Conservation (phyloP, 2,888 invertebrate species). For the Scaptomyza flava region DNA sequence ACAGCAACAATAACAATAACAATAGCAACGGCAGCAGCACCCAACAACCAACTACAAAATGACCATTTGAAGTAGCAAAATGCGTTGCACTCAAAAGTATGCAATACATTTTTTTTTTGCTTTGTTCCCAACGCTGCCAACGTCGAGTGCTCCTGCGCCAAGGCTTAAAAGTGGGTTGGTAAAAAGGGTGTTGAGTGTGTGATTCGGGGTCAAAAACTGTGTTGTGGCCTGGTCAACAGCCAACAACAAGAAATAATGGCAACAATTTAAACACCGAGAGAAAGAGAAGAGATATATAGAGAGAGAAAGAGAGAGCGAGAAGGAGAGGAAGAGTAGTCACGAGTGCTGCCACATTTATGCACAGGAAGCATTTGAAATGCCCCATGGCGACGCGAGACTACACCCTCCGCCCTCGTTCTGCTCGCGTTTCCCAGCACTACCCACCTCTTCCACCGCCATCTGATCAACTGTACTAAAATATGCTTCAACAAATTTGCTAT, state of each 20-base stretch:
- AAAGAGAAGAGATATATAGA: constrained; percentile 4
- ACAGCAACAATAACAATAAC: constrained; percentile 20
- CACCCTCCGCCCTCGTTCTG: constrained; percentile 11
- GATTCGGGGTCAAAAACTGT: constrained; percentile 49
- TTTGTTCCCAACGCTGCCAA: not conserved
- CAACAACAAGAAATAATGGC: constrained; percentile 51
- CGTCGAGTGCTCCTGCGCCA: constrained; percentile 24
- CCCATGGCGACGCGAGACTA: constrained; percentile 39
- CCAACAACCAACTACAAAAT: constrained; percentile 52
- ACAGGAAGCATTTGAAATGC: constrained; percentile 75
- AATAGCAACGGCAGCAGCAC: constrained; percentile 10
- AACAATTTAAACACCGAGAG: constrained; percentile 36
- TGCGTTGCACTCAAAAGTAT: constrained; percentile 71
- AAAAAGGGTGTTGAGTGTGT: not conserved
- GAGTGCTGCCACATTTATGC: constrained; percentile 75
- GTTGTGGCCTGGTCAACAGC: constrained; percentile 60
- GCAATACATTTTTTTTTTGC: constrained; percentile 48
- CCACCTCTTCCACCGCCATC: no score
- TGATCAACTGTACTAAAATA: constrained; percentile 17
- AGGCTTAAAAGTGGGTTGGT: not conserved
- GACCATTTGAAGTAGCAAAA: constrained; percentile 70
- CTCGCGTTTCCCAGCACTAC: not conserved
- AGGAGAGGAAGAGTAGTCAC: not conserved
- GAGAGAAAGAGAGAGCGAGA: not conserved
- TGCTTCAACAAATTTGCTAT: constrained; percentile 28